A percentile compares a stretch with the other conserved stretches of the same genome.
Evolutionary conservation across 1,140 invertebrate genomes (phyloP).

Genomic region (Lepidurus packardi): DNA sequence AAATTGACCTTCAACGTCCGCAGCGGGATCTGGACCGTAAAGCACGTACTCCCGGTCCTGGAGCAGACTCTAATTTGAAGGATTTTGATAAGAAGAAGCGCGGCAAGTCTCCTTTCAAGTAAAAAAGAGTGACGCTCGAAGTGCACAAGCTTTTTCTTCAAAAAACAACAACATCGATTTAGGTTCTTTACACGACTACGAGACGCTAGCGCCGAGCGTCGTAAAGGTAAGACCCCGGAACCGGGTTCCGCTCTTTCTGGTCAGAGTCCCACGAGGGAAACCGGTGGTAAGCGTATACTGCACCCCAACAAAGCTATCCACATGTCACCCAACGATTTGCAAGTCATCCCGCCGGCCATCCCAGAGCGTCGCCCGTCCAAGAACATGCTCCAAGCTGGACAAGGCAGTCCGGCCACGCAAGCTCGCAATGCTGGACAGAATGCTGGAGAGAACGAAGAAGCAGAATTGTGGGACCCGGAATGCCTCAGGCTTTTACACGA

Average conservation of each 20-base stretch:
- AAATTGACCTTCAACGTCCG: conserved; percentile 59
- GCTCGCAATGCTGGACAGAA: conserved; percentile 46
- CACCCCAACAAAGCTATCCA: conserved; percentile 40
- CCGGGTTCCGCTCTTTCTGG: conserved; percentile 43
- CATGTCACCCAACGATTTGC: conserved; percentile 51
- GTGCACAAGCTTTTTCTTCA: not conserved
- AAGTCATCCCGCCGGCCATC: conserved; percentile 58
- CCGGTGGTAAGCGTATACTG: conserved; percentile 43
- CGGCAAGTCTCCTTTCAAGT: conserved; percentile 84
- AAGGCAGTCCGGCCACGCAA: conserved; percentile 40
- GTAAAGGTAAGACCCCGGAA: conserved; percentile 66
- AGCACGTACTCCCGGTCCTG: conserved; percentile 34
- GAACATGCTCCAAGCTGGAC: conserved; percentile 42
- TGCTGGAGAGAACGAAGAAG: conserved; percentile 59
- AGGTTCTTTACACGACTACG: conserved; percentile 76
- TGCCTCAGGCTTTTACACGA: conserved; percentile 92
- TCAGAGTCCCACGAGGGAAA: conserved; percentile 32
- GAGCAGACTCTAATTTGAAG: conserved; percentile 36
- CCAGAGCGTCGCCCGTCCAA: conserved; percentile 52
- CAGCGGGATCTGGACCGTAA: conserved; percentile 51
- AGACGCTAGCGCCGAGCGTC: conserved; percentile 55
- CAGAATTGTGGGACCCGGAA: conserved; percentile 71
- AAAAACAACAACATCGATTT: conserved; percentile 23
- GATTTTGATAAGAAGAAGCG: conserved; percentile 74
- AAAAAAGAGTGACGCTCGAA: conserved; percentile 38